Percentiles rank a stretch among this genome's conserved stretches.
phyloP scores from a whole-genome alignment of 2,113 vertebrate genomes.

The Pangasianodon gigas region DNA sequence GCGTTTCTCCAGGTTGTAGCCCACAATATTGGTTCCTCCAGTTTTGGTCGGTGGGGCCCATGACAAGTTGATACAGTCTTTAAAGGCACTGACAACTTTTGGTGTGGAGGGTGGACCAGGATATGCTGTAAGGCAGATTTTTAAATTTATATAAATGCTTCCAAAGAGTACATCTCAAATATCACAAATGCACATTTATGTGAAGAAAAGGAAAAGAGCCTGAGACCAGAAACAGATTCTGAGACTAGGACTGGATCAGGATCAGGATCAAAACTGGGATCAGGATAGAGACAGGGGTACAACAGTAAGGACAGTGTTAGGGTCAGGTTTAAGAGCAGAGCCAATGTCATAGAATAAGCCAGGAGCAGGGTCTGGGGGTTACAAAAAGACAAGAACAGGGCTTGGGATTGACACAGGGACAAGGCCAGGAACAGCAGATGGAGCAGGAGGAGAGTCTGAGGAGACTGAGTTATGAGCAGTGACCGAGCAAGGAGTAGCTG shows the following conservation, averaged over 20 bases:
- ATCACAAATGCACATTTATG: neutral
- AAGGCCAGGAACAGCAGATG: neutral
- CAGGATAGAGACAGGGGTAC: neutral
- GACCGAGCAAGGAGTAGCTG: neutral
- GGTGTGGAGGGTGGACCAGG: slow-evolving; percentile 78
- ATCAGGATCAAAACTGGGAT: neutral
- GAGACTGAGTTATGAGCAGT: neutral
- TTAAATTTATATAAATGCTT: neutral
- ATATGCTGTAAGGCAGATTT: slow-evolving; percentile 66
- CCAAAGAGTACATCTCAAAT: neutral
- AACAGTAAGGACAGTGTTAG: too few relatives aligned
- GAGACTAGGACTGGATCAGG: neutral
- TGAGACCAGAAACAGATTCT: neutral
- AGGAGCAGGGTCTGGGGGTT: neutral
- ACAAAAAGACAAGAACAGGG: neutral
- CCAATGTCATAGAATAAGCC: neutral
- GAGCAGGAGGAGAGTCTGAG: neutral
- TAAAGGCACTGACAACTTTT: slow-evolving; percentile 75
- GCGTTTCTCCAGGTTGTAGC: slow-evolving; percentile 83
- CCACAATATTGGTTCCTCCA: slow-evolving; percentile 73
- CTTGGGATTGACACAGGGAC: neutral
- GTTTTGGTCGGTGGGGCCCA: slow-evolving; percentile 79
- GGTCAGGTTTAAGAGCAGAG: neutral
- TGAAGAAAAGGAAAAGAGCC: neutral
- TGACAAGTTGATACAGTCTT: slow-evolving; percentile 73